phyloP scores from a whole-genome alignment of 2,888 invertebrate genomes.

The Polyploca ridens region DNA sequence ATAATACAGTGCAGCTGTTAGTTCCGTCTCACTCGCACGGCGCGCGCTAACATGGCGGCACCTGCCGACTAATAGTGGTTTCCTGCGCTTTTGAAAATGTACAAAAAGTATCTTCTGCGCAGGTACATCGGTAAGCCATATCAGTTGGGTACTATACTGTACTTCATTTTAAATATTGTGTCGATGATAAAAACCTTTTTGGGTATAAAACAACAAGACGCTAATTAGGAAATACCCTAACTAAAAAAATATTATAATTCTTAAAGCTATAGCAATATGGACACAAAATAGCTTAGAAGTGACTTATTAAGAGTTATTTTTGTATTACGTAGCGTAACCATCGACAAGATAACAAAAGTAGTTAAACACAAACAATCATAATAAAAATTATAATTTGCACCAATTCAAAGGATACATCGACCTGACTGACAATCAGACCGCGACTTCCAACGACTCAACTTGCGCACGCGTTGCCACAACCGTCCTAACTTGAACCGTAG shows the following conservation, averaged over 20 bases:
- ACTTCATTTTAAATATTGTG: too few species aligned
- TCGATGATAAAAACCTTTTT: too few species aligned
- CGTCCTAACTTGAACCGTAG: slow-evolving; percentile 8
- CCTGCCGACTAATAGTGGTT: too few species aligned
- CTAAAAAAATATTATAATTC: neutral
- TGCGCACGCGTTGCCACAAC: slow-evolving; percentile 14
- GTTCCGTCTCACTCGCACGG: too few species aligned
- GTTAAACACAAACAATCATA: slow-evolving; percentile 7
- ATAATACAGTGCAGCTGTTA: too few species aligned
- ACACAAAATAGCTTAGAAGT: neutral
- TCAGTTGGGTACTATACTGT: too few species aligned
- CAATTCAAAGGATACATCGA: slow-evolving; percentile 59
- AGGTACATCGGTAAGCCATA: too few species aligned
- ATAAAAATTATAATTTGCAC: slow-evolving; percentile 23
- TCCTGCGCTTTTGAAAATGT: too few species aligned
- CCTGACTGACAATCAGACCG: slow-evolving; percentile 65
- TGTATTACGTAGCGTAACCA: neutral
- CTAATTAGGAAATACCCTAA: too few species aligned
- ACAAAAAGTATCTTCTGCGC: too few species aligned
- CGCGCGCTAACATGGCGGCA: too few species aligned
- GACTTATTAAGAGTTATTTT: neutral
- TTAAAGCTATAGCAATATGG: neutral
- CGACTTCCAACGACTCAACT: slow-evolving; percentile 42
- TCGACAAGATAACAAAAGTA: slow-evolving; percentile 7
- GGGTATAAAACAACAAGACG: too few species aligned